These are phyloP conservation scores for Syngnathus acus DNA, from an alignment of 2,797 vertebrate genomes.

Conservation along the genomic window DNA sequence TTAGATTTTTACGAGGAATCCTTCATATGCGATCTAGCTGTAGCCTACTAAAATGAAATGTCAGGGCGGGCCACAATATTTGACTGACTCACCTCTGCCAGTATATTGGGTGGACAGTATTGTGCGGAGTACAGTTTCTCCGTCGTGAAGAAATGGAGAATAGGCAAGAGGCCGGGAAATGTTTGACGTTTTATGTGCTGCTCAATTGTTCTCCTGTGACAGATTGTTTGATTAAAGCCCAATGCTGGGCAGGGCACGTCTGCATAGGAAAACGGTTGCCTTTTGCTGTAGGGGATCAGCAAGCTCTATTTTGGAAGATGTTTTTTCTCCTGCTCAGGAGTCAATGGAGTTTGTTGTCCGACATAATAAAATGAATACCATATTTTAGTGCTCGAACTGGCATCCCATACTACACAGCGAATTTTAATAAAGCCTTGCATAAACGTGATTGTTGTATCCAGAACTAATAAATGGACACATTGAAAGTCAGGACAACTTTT, in stretches of 20 bases:
- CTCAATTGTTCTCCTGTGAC: slow-evolving; percentile 69
- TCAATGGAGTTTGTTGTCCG: slow-evolving; percentile 12
- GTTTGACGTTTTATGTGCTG: slow-evolving; percentile 55
- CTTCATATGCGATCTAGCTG: neutral
- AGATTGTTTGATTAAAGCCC: slow-evolving; percentile 63
- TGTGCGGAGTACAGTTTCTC: slow-evolving; percentile 39
- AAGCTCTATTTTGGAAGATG: slow-evolving; percentile 54
- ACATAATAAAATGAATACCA: neutral
- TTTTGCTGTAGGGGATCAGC: slow-evolving; percentile 51
- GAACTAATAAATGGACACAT: no score
- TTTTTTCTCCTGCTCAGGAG: slow-evolving; percentile 37
- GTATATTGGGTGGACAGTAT: neutral
- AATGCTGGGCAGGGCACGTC: slow-evolving; percentile 60
- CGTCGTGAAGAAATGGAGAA: slow-evolving; percentile 13
- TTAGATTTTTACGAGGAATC: neutral
- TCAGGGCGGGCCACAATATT: neutral
- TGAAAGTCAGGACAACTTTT: no score
- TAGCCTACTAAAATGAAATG: slow-evolving; percentile 1
- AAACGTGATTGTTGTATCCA: neutral
- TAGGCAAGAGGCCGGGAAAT: slow-evolving; percentile 40
- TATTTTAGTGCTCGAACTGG: no score
- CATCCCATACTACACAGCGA: no score
- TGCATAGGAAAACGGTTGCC: slow-evolving; percentile 56
- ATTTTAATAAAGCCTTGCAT: no score
- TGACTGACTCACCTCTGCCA: neutral